These are phyloP conservation scores for Perithous albicinctus DNA, from an alignment of 2,888 invertebrate genomes.

Conservation along the genomic window DNA sequence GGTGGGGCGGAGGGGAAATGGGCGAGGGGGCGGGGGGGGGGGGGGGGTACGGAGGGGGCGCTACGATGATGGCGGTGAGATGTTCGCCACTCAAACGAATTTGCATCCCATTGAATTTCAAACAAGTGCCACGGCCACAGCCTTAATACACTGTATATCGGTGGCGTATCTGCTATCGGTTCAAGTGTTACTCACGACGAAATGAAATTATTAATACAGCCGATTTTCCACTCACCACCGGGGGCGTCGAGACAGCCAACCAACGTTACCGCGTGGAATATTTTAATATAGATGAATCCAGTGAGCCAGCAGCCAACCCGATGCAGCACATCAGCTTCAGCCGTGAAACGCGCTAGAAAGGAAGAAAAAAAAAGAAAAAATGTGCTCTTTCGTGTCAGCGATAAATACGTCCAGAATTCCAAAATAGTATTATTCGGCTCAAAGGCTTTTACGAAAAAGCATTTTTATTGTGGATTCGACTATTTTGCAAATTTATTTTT, in stretches of 20 bases:
- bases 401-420: not conserved
- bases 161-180: conserved; percentile 68
- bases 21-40: no score
- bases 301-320: conserved; percentile 2
- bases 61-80: conserved; percentile 31
- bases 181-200: conserved; percentile 76
- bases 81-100: conserved; percentile 71
- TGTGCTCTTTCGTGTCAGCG: not conserved
- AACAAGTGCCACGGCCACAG: conserved; percentile 72
- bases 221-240: conserved; percentile 52
- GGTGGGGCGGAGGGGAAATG: no score
- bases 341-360: not conserved
- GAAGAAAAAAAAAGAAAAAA: not conserved
- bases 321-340: not conserved
- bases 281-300: conserved; percentile 57
- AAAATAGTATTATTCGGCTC: not conserved
- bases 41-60: conserved; percentile 37
- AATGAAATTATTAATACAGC: conserved; percentile 81
- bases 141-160: conserved; percentile 45
- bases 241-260: conserved; percentile 39
- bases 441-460: not conserved
- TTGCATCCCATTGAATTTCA: conserved; percentile 84
- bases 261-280: conserved; percentile 49
- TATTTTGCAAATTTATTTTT: no score
- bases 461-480: no score